Evolutionary conservation across 2,888 invertebrate species (phyloP).

Genomic region (Mimumesa dahlbomi): DNA sequence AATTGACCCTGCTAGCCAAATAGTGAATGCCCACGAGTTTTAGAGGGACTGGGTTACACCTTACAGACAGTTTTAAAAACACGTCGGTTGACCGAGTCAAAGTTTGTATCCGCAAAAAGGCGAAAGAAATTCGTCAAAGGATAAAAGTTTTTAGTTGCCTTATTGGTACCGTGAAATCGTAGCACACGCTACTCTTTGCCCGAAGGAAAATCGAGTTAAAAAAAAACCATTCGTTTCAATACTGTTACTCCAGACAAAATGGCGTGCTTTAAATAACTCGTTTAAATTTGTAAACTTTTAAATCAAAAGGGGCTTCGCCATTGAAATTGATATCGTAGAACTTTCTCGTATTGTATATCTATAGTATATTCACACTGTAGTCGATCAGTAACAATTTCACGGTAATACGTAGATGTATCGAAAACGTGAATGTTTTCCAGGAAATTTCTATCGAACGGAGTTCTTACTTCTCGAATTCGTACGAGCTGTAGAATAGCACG

Average conservation of each 20-base stretch:
- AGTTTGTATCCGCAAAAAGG: neutral
- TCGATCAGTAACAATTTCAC: no score
- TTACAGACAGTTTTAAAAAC: constrained; percentile 29
- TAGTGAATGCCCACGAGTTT: no score
- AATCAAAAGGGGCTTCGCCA: no score
- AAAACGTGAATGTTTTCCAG: constrained; percentile 36
- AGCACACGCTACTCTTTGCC: constrained; percentile 14
- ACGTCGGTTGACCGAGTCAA: constrained; percentile 36
- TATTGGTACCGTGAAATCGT: constrained; percentile 41
- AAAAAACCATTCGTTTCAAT: no score
- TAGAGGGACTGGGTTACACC: neutral
- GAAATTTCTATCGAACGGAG: constrained; percentile 19
- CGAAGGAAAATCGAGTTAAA: neutral
- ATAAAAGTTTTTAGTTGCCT: constrained; percentile 35
- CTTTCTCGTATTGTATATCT: no score
- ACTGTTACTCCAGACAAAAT: no score
- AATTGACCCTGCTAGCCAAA: no score
- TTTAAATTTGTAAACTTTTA: no score
- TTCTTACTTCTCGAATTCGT: constrained; percentile 10
- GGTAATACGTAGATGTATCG: neutral
- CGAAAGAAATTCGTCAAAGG: constrained; percentile 23
- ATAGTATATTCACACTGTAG: no score
- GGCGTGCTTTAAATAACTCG: no score
- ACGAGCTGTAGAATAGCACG: neutral
- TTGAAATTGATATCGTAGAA: neutral